These are phyloP conservation scores for Oceanodroma tethys DNA, from an alignment of 2,113 vertebrate species.

Conservation along the genomic window DNA sequence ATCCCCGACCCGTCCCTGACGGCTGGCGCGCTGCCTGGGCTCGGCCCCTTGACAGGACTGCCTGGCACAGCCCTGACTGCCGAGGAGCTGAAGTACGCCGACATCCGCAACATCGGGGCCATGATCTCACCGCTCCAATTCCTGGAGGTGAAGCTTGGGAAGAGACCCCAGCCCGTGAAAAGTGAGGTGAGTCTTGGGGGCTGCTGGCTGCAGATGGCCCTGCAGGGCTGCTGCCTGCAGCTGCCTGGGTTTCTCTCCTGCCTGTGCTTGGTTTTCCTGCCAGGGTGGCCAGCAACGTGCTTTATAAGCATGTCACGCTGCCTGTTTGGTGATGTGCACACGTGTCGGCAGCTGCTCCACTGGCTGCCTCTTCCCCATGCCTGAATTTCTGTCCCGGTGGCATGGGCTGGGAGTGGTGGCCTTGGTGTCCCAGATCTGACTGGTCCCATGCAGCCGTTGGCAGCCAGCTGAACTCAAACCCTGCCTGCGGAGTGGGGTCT, in stretches of 20 bases:
- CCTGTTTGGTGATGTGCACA: neutral
- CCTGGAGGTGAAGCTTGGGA: constrained; percentile 87
- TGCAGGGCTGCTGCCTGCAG: neutral
- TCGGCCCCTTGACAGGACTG: constrained; percentile 87
- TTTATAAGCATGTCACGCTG: neutral
- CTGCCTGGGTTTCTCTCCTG: neutral
- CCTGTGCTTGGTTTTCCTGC: neutral
- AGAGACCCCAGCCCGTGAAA: constrained; percentile 87
- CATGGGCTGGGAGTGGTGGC: neutral
- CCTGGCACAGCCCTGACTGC: constrained; percentile 84
- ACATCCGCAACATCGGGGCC: constrained; percentile 88
- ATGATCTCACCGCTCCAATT: constrained; percentile 92
- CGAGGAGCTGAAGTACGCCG: constrained; percentile 86
- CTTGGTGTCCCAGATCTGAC: neutral
- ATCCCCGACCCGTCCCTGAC: constrained; percentile 93
- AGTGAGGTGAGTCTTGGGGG: constrained; percentile 79
- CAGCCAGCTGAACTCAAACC: neutral
- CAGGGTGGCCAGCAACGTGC: accelerated
- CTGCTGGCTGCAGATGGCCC: neutral
- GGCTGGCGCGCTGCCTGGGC: constrained; percentile 88
- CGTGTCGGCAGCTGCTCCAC: neutral
- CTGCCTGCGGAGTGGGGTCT: neutral
- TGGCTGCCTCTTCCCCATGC: neutral
- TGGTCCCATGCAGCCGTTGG: neutral
- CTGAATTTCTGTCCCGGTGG: neutral